These are phyloP conservation scores for Magallana nippona DNA, from an alignment of 2,888 invertebrate species.

Conservation along the genomic window DNA sequence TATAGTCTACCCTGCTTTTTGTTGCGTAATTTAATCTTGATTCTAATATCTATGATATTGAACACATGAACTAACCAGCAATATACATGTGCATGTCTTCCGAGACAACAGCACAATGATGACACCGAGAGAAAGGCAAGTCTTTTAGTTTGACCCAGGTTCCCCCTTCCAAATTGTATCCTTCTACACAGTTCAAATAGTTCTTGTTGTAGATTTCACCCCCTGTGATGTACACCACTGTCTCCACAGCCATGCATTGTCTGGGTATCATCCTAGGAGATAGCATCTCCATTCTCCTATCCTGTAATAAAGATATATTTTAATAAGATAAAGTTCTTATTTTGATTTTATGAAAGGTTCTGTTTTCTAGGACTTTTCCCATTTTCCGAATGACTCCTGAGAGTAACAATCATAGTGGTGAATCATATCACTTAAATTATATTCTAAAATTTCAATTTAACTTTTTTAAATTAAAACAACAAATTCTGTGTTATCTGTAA, in stretches of 20 bases:
- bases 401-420: too few relatives aligned
- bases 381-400: too few relatives aligned
- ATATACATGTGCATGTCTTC: constrained; percentile 49
- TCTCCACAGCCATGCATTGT: constrained; percentile 61
- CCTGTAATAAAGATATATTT: too few relatives aligned
- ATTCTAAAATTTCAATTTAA: neutral
- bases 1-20: too few relatives aligned
- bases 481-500: neutral
- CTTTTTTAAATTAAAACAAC: neutral
- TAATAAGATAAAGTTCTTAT: too few relatives aligned
- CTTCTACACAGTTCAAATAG: constrained; percentile 51
- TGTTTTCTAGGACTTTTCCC: too few relatives aligned
- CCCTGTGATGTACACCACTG: constrained; percentile 50
- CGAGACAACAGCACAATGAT: constrained; percentile 50
- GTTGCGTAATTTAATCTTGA: neutral
- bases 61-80: constrained; percentile 37
- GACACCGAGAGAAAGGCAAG: constrained; percentile 49
- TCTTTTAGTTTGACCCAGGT: constrained; percentile 49
- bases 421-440: neutral
- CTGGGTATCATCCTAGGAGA: constrained; percentile 78
- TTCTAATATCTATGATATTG: neutral
- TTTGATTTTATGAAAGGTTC: too few relatives aligned
- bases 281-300: constrained; percentile 76
- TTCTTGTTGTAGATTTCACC: constrained; percentile 50
- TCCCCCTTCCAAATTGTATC: constrained; percentile 46